Evolutionary conservation across 64 coral and sea anemone genomes (phyloP).

Genomic region (Porites australiensis): DNA sequence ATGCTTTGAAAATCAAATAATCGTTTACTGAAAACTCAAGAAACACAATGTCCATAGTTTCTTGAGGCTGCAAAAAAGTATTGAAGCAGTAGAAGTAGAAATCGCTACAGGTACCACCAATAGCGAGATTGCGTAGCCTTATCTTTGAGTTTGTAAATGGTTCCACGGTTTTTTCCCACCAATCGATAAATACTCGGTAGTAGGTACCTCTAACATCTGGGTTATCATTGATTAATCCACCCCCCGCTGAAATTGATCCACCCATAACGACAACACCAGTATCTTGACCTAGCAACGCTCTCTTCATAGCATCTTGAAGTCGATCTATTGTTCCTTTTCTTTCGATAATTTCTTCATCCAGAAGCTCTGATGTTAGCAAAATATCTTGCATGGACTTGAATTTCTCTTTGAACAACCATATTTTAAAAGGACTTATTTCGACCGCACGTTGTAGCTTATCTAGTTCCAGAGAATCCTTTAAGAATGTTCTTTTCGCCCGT

Average conservation of each 20-base stretch:
- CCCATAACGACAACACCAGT: neutral
- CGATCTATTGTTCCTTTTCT: neutral
- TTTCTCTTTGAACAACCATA: constrained; percentile 12
- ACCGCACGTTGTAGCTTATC: neutral
- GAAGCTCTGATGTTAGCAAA: neutral
- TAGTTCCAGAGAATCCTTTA: no score
- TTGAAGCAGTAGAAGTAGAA: constrained; percentile 6
- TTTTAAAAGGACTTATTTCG: neutral
- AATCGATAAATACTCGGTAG: constrained; percentile 14
- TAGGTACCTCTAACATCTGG: constrained; percentile 3
- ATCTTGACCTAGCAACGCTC: neutral
- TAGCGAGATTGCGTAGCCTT: neutral
- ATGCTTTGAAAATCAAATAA: neutral
- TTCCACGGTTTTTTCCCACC: constrained; percentile 19
- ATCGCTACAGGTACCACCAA: constrained; percentile 12
- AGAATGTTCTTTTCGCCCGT: no score
- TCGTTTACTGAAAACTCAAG: constrained; percentile 25
- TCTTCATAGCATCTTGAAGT: neutral
- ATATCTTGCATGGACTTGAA: constrained; percentile 7
- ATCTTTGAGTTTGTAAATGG: neutral
- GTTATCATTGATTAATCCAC: constrained; percentile 9
- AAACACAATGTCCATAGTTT: neutral
- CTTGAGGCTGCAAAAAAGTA: neutral
- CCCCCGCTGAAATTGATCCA: constrained; percentile 21
- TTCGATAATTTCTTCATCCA: neutral